phyloP scores from a whole-genome alignment of 53 echinoderm and acorn worm species.

The Stichopus horrens region DNA sequence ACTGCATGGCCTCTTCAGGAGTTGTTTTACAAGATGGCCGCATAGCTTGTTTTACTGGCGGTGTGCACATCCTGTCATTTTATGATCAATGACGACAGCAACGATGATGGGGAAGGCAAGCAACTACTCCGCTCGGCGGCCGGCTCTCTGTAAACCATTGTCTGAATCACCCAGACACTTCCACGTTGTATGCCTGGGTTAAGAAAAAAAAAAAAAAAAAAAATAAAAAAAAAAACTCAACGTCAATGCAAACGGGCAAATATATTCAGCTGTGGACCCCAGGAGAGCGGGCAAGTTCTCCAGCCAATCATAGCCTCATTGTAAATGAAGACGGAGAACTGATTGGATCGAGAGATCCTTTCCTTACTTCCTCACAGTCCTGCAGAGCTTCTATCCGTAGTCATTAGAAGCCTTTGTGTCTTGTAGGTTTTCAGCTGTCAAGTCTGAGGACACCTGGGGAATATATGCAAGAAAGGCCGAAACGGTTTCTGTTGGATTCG shows the following conservation, averaged over 20 bases:
- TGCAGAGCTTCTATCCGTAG: neutral
- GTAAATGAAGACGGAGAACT: neutral
- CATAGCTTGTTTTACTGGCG: neutral
- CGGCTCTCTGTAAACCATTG: constrained; percentile 2
- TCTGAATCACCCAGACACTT: constrained; percentile 10
- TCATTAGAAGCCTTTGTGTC: constrained; percentile 20
- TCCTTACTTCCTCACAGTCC: neutral
- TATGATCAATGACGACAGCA: neutral
- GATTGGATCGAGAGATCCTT: constrained; percentile 27
- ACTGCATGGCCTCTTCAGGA: neutral
- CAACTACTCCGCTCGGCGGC: neutral
- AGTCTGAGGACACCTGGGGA: constrained; percentile 15
- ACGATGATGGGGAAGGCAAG: neutral
- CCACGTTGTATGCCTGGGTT: neutral
- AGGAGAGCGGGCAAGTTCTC: neutral
- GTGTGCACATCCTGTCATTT: neutral
- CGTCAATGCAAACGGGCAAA: neutral
- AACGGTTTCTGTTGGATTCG: neutral
- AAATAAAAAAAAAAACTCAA: neutral
- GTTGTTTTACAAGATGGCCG: constrained; percentile 1
- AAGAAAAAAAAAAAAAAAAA: neutral
- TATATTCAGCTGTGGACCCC: constrained; percentile 2
- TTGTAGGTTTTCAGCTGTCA: constrained; percentile 26
- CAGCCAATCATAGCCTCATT: constrained; percentile 24
- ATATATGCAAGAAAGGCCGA: constrained; percentile 13